A percentile compares a stretch with the other conserved stretches of the same genome.
Conservation (phyloP, 2,113 vertebrate genomes). For the Vombatus ursinus region DNA sequence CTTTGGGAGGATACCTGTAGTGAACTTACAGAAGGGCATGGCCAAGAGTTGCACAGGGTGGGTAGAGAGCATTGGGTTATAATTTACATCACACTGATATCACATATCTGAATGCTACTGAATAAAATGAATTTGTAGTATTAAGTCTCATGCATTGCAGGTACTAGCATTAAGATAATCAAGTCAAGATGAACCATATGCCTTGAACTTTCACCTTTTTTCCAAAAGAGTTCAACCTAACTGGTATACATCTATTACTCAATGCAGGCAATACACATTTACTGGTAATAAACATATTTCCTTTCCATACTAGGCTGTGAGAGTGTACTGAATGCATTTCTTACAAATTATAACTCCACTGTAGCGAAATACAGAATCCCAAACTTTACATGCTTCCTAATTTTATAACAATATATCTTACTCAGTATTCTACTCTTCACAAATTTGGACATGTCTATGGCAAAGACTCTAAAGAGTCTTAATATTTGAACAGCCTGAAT, state of each 20-base stretch:
- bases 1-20: not conserved
- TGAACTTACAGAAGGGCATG: not conserved
- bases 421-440: not conserved
- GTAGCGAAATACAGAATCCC: not conserved
- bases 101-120: not conserved
- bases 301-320: not conserved
- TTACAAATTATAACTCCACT: not conserved
- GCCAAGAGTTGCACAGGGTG: not conserved
- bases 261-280: constrained; percentile 8
- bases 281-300: constrained; percentile 2
- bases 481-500: constrained; percentile 24
- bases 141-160: not conserved
- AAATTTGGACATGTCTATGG: constrained; percentile 17
- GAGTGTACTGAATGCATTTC: not conserved
- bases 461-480: constrained; percentile 33
- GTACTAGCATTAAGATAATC: not conserved
- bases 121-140: not conserved
- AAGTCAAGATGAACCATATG: not conserved
- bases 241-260: constrained; percentile 4
- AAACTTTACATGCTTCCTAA: not conserved
- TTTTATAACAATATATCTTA: not conserved
- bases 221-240: not conserved
- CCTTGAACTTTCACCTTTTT: not conserved
- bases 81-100: not conserved
- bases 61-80: not conserved